These are phyloP conservation scores for Lagopus leucura DNA, from an alignment of 2,113 vertebrate genomes.

Conservation along the genomic window DNA sequence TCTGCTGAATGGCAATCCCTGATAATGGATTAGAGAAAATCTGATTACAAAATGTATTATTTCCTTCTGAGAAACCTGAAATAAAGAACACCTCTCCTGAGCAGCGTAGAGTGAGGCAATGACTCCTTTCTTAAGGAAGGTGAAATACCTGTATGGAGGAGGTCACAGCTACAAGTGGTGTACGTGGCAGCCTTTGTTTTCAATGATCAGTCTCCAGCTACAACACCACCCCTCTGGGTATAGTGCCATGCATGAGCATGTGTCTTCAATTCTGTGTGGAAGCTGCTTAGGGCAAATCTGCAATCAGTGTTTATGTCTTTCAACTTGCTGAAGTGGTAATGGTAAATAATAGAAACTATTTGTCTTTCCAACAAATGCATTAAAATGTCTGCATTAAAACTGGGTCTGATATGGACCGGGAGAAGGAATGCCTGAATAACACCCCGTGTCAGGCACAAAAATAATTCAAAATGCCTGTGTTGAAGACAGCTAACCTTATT, in stretches of 20 bases:
- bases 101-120: background rate
- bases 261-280: background rate
- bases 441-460: background rate
- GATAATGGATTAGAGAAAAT: background rate
- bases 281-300: background rate
- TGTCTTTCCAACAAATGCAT: background rate
- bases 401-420: background rate
- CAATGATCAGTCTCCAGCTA: background rate
- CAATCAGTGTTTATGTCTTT: background rate
- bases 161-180: background rate
- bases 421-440: background rate
- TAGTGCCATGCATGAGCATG: background rate
- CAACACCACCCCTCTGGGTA: background rate
- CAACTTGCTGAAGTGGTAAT: background rate
- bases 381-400: background rate
- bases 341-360: background rate
- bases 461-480: background rate
- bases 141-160: background rate
- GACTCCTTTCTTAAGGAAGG: background rate
- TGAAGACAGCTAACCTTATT: background rate
- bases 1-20: background rate
- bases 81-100: background rate
- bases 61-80: conserved; percentile 10
- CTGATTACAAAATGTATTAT: background rate
- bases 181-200: background rate